A percentile compares a stretch with the other conserved stretches of the same genome.
Evolutionary conservation across 1,140 invertebrate species (phyloP).

Genomic region (Pseudomyrmex dendroicus): DNA sequence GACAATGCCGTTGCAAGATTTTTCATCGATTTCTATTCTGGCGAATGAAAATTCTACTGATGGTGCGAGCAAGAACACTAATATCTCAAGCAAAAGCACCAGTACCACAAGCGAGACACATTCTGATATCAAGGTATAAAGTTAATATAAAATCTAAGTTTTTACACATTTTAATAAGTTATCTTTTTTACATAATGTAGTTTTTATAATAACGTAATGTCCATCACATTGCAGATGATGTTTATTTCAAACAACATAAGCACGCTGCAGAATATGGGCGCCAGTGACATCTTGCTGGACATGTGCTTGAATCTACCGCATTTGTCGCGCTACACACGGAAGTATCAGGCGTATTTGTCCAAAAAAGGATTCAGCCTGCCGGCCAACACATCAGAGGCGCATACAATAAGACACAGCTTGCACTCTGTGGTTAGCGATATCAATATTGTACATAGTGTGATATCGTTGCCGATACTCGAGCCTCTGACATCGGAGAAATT

Average conservation of each 20-base stretch:
- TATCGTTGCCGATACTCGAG: slow-evolving; percentile 94
- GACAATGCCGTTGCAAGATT: slow-evolving; percentile 87
- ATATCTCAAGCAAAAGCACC: slow-evolving; percentile 55
- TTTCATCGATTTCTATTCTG: slow-evolving; percentile 70
- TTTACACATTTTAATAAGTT: neutral
- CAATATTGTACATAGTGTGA: slow-evolving; percentile 91
- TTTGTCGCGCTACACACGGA: slow-evolving; percentile 90
- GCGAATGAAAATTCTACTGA: slow-evolving; percentile 73
- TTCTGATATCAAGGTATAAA: slow-evolving; percentile 76
- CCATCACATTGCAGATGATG: slow-evolving; percentile 79
- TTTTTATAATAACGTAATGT: neutral
- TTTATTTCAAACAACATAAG: slow-evolving; percentile 85
- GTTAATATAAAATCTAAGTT: slow-evolving; percentile 4
- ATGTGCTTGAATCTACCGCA: slow-evolving; percentile 91
- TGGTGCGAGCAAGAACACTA: slow-evolving; percentile 72
- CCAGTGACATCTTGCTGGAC: slow-evolving; percentile 92
- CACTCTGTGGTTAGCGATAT: slow-evolving; percentile 93
- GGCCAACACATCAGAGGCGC: slow-evolving; percentile 90
- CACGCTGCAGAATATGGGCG: slow-evolving; percentile 89
- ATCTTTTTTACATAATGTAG: slow-evolving; percentile 23
- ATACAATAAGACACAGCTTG: slow-evolving; percentile 90
- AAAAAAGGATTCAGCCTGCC: slow-evolving; percentile 89
- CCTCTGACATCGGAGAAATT: slow-evolving; percentile 93
- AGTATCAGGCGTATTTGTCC: slow-evolving; percentile 89
- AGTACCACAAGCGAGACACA: slow-evolving; percentile 67